Evolutionary conservation across 2,113 vertebrate genomes (phyloP).

Genomic region (Myotis davidii): DNA sequence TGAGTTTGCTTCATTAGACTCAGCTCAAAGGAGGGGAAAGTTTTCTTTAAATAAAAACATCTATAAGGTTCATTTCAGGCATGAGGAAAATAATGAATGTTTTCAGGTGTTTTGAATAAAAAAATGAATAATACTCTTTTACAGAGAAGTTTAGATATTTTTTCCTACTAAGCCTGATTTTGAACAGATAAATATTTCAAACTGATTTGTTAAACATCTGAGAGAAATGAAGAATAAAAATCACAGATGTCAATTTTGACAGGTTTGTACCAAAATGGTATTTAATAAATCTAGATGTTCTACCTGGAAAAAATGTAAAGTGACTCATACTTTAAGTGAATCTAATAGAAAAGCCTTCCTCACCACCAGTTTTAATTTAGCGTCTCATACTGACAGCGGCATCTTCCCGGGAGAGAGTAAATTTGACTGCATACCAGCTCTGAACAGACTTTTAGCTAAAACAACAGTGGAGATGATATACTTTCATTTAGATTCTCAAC

Average conservation of each 20-base stretch:
- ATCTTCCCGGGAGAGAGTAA: constrained; percentile 20
- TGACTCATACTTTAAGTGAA: constrained; percentile 46
- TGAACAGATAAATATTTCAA: background rate
- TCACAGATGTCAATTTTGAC: constrained; percentile 50
- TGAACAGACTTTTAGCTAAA: constrained; percentile 23
- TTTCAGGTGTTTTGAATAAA: background rate
- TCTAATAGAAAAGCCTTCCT: constrained; percentile 50
- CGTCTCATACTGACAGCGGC: background rate
- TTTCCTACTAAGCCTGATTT: constrained; percentile 27
- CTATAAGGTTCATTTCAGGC: background rate
- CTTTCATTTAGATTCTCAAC: constrained; percentile 30
- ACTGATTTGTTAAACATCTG: constrained; percentile 46
- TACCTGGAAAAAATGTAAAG: background rate
- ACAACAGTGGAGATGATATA: background rate
- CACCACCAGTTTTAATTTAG: background rate
- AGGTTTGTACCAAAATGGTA: constrained; percentile 51
- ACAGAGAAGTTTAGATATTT: constrained; percentile 9
- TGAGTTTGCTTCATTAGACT: background rate
- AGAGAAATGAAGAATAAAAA: background rate
- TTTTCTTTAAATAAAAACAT: constrained; percentile 1
- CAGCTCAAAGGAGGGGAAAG: background rate
- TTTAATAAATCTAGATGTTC: constrained; percentile 45
- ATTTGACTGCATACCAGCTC: background rate
- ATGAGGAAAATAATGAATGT: background rate
- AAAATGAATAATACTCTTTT: background rate